Conservation (phyloP, 30 jellyfish, hydroid and myxozoan genomes). For the Chrysaora quinquecirrha region DNA sequence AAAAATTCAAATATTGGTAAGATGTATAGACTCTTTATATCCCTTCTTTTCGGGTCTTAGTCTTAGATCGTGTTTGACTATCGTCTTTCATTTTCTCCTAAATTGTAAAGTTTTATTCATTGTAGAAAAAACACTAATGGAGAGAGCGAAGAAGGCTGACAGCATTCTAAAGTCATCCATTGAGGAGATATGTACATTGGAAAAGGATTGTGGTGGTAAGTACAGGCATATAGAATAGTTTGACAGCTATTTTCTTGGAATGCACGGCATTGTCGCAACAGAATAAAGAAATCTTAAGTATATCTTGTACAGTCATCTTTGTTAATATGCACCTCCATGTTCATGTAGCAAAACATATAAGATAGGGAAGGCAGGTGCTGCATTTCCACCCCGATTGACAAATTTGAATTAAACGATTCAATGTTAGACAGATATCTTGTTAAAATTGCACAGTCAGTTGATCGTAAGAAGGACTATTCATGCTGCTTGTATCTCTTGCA, state of each 20-base stretch:
- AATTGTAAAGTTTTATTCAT: background rate
- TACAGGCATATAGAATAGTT: slow-evolving; percentile 4
- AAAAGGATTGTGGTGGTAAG: slow-evolving; percentile 14
- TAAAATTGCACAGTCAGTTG: slow-evolving; percentile 13
- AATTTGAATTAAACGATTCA: slow-evolving; percentile 6
- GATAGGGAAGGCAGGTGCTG: background rate
- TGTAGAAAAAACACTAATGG: slow-evolving; percentile 11
- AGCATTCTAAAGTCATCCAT: slow-evolving; percentile 20
- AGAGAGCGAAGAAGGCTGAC: slow-evolving; percentile 13
- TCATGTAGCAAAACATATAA: too few species aligned
- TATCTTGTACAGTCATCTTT: slow-evolving; percentile 11
- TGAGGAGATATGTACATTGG: slow-evolving; percentile 12
- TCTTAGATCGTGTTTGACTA: background rate
- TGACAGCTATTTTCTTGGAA: slow-evolving; percentile 3
- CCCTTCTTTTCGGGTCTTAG: background rate
- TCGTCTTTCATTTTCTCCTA: background rate
- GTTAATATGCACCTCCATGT: background rate
- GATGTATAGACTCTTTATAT: background rate
- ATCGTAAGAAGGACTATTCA: slow-evolving; percentile 2
- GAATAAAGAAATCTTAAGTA: background rate
- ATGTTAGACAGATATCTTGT: slow-evolving; percentile 7
- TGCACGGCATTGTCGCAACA: slow-evolving; percentile 2
- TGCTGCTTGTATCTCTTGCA: slow-evolving; percentile 10
- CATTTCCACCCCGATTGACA: slow-evolving; percentile 17
- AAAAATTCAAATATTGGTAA: background rate